These are phyloP conservation scores for Hydriomena furcata DNA, from an alignment of 2,888 invertebrate genomes.

Conservation along the genomic window DNA sequence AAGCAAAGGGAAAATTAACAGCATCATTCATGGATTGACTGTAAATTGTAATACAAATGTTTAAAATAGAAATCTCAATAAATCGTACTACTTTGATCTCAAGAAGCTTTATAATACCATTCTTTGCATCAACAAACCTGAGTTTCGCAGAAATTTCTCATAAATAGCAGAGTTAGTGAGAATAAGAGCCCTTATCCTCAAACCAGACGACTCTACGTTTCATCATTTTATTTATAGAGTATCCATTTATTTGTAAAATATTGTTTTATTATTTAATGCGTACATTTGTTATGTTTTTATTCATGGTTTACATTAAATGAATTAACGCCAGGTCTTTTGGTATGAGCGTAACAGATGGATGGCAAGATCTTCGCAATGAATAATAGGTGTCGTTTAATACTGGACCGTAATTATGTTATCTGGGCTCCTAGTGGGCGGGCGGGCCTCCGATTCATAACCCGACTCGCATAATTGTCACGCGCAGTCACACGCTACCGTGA, in stretches of 20 bases:
- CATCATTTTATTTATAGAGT: no score
- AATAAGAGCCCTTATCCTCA: background rate
- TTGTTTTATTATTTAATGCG: no score
- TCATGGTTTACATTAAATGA: no score
- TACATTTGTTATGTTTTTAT: no score
- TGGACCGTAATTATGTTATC: slow-evolving; percentile 75
- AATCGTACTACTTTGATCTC: slow-evolving; percentile 5
- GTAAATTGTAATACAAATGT: background rate
- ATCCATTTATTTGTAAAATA: no score
- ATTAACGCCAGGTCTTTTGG: background rate
- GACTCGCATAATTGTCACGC: slow-evolving; percentile 74
- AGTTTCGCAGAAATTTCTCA: background rate
- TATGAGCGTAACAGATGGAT: slow-evolving; percentile 49
- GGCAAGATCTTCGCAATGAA: slow-evolving; percentile 66
- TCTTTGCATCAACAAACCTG: slow-evolving; percentile 1
- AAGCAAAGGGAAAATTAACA: no score
- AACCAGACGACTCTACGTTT: background rate
- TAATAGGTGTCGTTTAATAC: slow-evolving; percentile 76
- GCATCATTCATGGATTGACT: background rate
- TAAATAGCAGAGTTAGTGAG: background rate
- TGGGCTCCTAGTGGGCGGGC: slow-evolving; percentile 59
- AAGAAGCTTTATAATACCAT: background rate
- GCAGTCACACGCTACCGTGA: slow-evolving; percentile 42
- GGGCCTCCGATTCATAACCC: slow-evolving; percentile 69
- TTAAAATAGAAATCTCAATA: slow-evolving; percentile 1